Conservation (phyloP, 2,113 vertebrate species). For the Gasterosteus aculeatus region DNA sequence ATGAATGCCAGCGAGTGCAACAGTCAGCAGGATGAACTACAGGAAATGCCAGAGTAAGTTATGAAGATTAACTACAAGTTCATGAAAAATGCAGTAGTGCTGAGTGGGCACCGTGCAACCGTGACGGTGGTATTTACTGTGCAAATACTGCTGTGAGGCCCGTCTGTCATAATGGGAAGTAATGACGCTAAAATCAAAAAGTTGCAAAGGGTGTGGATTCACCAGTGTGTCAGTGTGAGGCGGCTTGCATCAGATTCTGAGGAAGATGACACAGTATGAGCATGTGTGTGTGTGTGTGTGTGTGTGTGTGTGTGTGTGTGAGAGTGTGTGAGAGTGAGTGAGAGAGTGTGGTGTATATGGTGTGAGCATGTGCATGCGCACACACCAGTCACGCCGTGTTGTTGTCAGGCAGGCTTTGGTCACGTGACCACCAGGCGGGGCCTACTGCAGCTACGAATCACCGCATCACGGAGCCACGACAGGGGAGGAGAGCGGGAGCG, state of each 20-base stretch:
- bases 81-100: constrained; percentile 48
- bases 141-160: constrained; percentile 24
- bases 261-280: constrained; percentile 36
- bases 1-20: neutral
- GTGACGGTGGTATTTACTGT: constrained; percentile 9
- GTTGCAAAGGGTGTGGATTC: constrained; percentile 7
- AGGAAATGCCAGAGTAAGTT: constrained; percentile 23
- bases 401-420: constrained; percentile 84
- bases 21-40: constrained; percentile 25
- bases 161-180: constrained; percentile 1
- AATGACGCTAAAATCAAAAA: constrained; percentile 24
- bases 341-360: no score
- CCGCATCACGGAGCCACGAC: constrained; percentile 72
- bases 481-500: no score
- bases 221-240: constrained; percentile 35
- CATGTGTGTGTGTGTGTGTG: constrained; percentile 23
- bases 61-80: constrained; percentile 18
- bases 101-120: constrained; percentile 18
- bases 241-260: constrained; percentile 30
- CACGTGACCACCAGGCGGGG: constrained; percentile 78
- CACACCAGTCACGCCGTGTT: constrained; percentile 60
- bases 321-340: constrained; percentile 17
- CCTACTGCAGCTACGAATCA: constrained; percentile 81
- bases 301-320: no score
- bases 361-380: constrained; percentile 26